Conservation (phyloP, 2,113 vertebrate genomes). For the Hyperopisus bebe region DNA sequence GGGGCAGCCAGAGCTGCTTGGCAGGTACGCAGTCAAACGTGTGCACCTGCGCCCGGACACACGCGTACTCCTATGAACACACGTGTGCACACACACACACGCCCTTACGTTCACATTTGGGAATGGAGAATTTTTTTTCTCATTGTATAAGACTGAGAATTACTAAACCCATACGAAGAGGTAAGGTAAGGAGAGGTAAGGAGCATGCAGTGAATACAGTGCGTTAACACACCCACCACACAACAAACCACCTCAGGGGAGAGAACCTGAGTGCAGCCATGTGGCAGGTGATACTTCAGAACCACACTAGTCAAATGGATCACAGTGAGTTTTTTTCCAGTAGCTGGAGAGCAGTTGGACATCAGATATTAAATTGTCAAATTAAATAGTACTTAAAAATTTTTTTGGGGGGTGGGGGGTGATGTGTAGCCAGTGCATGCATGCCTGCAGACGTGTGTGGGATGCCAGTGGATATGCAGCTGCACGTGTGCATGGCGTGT, state of each 20-base stretch:
- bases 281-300: too few relatives aligned
- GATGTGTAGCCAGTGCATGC: not conserved
- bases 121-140: not conserved
- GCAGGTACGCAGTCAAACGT: not conserved
- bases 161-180: not conserved
- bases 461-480: not conserved
- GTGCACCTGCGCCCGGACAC: not conserved
- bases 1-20: not conserved
- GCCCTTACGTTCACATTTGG: not conserved
- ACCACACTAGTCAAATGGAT: too few relatives aligned
- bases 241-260: too few relatives aligned
- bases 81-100: not conserved
- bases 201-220: too few relatives aligned
- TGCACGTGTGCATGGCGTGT: not conserved
- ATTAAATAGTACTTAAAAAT: not conserved
- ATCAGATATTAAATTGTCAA: not conserved
- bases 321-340: too few relatives aligned
- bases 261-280: too few relatives aligned
- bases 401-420: not conserved
- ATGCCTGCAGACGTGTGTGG: not conserved
- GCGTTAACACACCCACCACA: too few relatives aligned
- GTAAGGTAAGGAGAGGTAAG: not conserved
- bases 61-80: not conserved
- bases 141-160: not conserved
- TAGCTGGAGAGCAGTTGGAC: not conserved